phyloP scores from a whole-genome alignment of 2,797 vertebrate species.

The Borostomias antarcticus region DNA sequence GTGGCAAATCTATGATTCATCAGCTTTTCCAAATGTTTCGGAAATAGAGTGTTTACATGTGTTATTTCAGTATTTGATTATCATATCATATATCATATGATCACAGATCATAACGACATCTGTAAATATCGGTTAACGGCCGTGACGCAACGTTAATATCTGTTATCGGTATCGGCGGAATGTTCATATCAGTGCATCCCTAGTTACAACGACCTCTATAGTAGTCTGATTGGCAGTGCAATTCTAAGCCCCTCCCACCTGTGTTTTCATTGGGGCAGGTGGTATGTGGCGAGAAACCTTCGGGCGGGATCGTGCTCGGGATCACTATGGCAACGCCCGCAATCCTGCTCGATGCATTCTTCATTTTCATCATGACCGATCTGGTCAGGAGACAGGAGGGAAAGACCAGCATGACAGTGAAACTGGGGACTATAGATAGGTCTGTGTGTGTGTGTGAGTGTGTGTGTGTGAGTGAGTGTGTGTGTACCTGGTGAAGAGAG shows the following conservation, averaged over 20 bases:
- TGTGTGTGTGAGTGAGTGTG: background rate
- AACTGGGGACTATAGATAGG: background rate
- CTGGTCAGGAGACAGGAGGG: constrained; percentile 69
- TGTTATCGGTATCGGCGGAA: no score
- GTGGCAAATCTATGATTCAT: no score
- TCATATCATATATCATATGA: no score
- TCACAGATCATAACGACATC: no score
- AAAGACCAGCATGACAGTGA: background rate
- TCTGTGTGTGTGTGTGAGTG: background rate
- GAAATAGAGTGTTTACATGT: no score
- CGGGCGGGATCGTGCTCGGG: constrained; percentile 65
- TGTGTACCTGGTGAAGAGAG: constrained; percentile 84
- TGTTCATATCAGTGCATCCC: no score
- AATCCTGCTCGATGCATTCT: constrained; percentile 75
- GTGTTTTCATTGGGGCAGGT: constrained; percentile 91
- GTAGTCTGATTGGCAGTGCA: background rate
- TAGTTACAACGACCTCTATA: no score
- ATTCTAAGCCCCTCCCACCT: constrained; percentile 72
- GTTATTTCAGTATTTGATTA: no score
- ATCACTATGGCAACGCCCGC: constrained; percentile 87
- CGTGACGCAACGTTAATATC: no score
- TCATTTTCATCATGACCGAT: constrained; percentile 83
- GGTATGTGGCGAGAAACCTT: constrained; percentile 86
- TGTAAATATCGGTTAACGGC: no score
- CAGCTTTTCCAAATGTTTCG: no score